A percentile compares a stretch with the other conserved stretches of the same genome.
phyloP scores from a whole-genome alignment of 2,113 vertebrate genomes.

The Craseonycteris thonglongyai region DNA sequence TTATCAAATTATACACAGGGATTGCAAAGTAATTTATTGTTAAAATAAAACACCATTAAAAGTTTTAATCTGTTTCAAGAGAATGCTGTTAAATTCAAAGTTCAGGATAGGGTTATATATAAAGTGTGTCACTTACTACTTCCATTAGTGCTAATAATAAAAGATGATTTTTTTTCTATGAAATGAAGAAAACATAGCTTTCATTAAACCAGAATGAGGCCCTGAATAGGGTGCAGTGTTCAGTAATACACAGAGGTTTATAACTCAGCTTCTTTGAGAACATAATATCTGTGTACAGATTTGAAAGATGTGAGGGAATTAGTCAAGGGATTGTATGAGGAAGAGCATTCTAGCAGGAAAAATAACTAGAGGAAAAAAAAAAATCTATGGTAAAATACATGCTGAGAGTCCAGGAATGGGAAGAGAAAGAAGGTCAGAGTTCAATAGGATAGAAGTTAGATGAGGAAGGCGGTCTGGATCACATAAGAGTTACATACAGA shows the following conservation, averaged over 20 bases:
- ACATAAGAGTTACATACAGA: background rate
- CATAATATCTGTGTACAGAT: background rate
- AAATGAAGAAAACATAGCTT: background rate
- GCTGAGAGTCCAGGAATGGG: background rate
- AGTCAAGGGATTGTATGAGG: background rate
- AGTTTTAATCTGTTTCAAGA: background rate
- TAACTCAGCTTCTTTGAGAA: background rate
- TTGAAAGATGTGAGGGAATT: background rate
- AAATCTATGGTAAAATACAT: background rate
- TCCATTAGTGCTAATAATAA: background rate
- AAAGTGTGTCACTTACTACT: background rate
- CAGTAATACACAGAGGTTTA: too few relatives aligned
- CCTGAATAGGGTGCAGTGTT: background rate
- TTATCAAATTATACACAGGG: background rate
- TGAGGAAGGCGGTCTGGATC: background rate
- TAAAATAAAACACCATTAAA: background rate
- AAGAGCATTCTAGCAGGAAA: background rate
- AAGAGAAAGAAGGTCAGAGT: background rate
- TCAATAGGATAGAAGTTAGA: background rate
- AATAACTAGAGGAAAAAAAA: background rate
- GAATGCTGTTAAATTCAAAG: background rate
- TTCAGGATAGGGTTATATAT: background rate
- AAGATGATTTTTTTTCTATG: background rate
- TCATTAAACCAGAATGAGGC: background rate
- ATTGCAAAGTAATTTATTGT: background rate